Evolutionary conservation across 2,113 vertebrate species (phyloP), one percentile per base, ranked within the genome.

Genomic region (Asarcornis scutulata): DNA sequence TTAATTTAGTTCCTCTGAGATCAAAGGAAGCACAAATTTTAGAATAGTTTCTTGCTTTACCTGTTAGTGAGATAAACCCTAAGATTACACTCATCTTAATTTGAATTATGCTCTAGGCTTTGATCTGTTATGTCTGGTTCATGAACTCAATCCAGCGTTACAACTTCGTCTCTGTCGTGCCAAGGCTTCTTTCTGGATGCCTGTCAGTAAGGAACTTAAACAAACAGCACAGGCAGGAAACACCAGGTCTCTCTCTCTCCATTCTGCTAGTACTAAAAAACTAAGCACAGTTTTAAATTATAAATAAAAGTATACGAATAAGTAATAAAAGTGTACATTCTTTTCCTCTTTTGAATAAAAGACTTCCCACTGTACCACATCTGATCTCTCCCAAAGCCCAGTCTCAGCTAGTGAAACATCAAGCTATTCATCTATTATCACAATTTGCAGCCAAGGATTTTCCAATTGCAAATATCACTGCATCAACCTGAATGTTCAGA

Each of bases 11-110:
- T 78, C 53, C 56, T 76, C 93, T 13, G 64, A 91, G 92, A 93
- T 96, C 83, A 97, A 96, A 95, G 82, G 93, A 7, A 78, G 87
- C 53, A 82, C 23, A 88, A 9, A 76, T 88, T 94, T 89, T 64
- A 93, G 44, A 62, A 71, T 11, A 77, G 79, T 46, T 81, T 80
- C 85, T 56, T 83, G 72, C 67, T 89, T 75, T n/a, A 40, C 88
- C 73, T 88, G 69, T 59, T 78, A 77, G 22, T 29, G 74, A 97
- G 83, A 92, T 95, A 93, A 91, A 81, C 53, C 42, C 12, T 50
- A 71, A 67, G 93, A 95, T 95, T 81, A 90, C 26, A 13, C 34
- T 59, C 68, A 75, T 86, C 46, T 88, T 53, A 83, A 89, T 62
- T 25, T 21, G 48, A 91, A 68, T 79, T 75, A 10, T 48, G 58